Percentiles rank a stretch among this genome's conserved stretches.
These are phyloP conservation scores for Enoplosus armatus DNA, from an alignment of 2,797 vertebrate genomes.

Conservation along the genomic window DNA sequence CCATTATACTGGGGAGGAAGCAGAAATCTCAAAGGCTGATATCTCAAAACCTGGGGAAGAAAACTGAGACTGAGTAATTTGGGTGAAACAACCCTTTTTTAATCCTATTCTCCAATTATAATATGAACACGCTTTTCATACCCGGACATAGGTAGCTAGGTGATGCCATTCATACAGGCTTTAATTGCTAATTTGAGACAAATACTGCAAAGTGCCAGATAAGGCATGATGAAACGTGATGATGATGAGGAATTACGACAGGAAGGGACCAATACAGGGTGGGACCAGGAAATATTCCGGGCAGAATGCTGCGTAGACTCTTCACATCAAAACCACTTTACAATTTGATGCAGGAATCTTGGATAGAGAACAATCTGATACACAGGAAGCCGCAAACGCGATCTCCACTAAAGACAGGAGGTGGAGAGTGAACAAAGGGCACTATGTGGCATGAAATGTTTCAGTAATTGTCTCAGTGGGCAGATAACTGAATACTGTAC, in stretches of 20 bases:
- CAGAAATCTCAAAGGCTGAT: neutral
- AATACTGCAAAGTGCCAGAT: constrained; percentile 2
- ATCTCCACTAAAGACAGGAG: constrained; percentile 24
- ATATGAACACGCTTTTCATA: neutral
- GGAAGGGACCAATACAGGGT: constrained; percentile 15
- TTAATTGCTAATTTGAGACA: too few species aligned
- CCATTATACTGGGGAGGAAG: neutral
- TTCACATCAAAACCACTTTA: constrained; percentile 32
- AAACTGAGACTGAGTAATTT: neutral
- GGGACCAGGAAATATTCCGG: constrained; percentile 29
- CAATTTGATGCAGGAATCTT: constrained; percentile 56
- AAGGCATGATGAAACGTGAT: constrained; percentile 21
- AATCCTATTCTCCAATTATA: neutral
- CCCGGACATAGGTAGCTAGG: neutral
- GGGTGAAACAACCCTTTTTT: neutral
- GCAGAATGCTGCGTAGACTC: neutral
- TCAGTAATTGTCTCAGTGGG: constrained; percentile 63
- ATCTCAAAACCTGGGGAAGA: neutral
- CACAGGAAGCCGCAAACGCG: constrained; percentile 8
- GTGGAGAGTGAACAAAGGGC: constrained; percentile 62
- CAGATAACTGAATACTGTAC: constrained; percentile 20
- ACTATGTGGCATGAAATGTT: constrained; percentile 60
- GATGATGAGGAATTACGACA: neutral
- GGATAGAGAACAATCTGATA: constrained; percentile 33
- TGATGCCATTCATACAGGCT: neutral